Conservation (phyloP, 2,113 vertebrate species). For the Notechis scutatus region DNA sequence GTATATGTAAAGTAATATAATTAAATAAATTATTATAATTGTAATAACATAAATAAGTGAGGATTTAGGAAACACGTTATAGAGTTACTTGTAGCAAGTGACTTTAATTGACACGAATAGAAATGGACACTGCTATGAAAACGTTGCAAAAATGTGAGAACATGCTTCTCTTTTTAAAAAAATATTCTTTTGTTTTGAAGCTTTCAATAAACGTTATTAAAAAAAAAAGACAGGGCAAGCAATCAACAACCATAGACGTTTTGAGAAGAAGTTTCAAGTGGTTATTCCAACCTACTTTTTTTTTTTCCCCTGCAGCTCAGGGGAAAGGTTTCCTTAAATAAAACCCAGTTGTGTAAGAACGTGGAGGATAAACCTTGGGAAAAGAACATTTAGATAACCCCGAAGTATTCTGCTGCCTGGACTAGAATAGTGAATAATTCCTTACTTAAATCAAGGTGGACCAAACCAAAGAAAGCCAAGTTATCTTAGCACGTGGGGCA, state of each 20-base stretch:
- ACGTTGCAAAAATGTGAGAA: too few species aligned
- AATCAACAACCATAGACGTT: not conserved
- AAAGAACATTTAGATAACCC: not conserved
- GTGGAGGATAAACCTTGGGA: not conserved
- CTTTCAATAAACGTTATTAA: too few species aligned
- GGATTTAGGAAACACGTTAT: too few species aligned
- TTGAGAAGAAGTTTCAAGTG: not conserved
- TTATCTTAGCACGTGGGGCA: not conserved
- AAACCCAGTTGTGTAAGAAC: not conserved
- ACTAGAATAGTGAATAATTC: not conserved
- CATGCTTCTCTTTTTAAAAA: too few species aligned
- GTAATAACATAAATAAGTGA: too few species aligned
- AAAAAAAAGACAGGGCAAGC: not conserved
- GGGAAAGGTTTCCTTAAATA: not conserved
- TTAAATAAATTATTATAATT: too few species aligned
- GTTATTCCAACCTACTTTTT: not conserved
- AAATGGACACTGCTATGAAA: too few species aligned
- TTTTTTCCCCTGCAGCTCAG: not conserved
- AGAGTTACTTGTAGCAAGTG: too few species aligned
- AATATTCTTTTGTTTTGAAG: too few species aligned
- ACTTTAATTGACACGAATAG: too few species aligned
- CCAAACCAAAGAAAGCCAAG: not conserved
- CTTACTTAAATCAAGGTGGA: not conserved
- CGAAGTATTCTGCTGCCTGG: not conserved
- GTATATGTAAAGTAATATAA: too few species aligned